Evolutionary conservation across 2,888 invertebrate genomes (phyloP).

Genomic region (Calameuta pallipes): DNA sequence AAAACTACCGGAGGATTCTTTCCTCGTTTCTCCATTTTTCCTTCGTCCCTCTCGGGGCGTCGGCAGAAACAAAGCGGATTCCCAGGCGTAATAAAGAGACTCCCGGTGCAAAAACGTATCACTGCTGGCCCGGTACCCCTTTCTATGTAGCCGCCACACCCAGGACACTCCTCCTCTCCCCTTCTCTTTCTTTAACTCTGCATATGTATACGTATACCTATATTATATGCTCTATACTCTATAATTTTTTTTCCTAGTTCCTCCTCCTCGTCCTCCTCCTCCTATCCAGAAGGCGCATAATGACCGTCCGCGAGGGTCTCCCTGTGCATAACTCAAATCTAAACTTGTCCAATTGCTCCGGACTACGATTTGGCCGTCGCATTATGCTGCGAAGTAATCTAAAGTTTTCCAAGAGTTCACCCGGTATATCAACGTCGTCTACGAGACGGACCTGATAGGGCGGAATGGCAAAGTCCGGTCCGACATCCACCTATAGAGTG

Average conservation of each 20-base stretch:
- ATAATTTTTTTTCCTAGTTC: slow-evolving; percentile 6
- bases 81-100: slow-evolving; percentile 59
- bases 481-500: not conserved
- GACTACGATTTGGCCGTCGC: slow-evolving; percentile 32
- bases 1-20: slow-evolving; percentile 20
- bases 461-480: not conserved
- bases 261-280: slow-evolving; percentile 14
- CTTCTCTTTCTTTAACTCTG: slow-evolving; percentile 2
- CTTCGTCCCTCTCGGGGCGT: slow-evolving; percentile 33
- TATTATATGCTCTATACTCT: not conserved
- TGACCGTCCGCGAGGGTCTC: slow-evolving; percentile 26
- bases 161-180: slow-evolving; percentile 11
- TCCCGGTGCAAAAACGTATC: slow-evolving; percentile 49
- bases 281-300: slow-evolving; percentile 21
- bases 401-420: slow-evolving; percentile 45
- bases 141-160: slow-evolving; percentile 12
- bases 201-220: not conserved
- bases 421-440: not conserved
- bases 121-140: slow-evolving; percentile 29
- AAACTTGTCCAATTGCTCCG: slow-evolving; percentile 56
- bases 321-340: slow-evolving; percentile 51
- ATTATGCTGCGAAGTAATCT: slow-evolving; percentile 57
- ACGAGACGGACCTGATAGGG: not conserved
- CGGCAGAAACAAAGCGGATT: slow-evolving; percentile 59
- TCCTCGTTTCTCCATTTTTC: slow-evolving; percentile 25